Conservation (phyloP, 1,140 invertebrate genomes). For the Pseudomyrmex dendroicus region DNA sequence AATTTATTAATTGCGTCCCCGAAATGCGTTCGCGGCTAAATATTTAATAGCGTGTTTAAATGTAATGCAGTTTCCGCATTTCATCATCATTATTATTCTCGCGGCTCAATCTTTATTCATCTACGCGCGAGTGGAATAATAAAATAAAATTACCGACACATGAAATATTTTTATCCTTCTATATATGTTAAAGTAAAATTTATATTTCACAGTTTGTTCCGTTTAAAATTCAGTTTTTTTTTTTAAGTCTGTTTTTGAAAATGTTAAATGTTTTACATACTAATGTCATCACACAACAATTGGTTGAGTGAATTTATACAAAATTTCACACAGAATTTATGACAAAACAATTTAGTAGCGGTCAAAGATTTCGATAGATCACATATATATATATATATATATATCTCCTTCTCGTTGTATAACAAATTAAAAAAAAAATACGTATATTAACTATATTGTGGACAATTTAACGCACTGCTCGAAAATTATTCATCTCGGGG, state of each 20-base stretch:
- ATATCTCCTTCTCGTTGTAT: too few relatives aligned
- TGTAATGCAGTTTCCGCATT: constrained; percentile 22
- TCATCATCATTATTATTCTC: constrained; percentile 8
- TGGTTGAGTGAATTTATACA: too few relatives aligned
- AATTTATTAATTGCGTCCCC: constrained; percentile 40
- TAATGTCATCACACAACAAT: too few relatives aligned
- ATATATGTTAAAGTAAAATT: neutral
- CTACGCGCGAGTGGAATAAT: neutral
- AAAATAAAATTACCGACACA: neutral
- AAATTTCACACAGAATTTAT: too few relatives aligned
- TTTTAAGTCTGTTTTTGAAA: too few relatives aligned
- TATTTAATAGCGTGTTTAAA: constrained; percentile 45
- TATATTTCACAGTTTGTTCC: too few relatives aligned
- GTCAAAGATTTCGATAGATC: too few relatives aligned
- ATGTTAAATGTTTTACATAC: too few relatives aligned
- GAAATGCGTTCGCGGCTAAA: constrained; percentile 28
- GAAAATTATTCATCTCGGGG: neutral
- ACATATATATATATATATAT: too few relatives aligned
- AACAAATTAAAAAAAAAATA: neutral
- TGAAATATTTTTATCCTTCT: neutral
- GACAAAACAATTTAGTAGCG: too few relatives aligned
- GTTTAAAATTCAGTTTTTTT: too few relatives aligned
- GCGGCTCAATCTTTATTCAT: neutral
- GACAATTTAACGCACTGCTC: neutral
- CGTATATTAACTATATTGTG: neutral